Evolutionary conservation across 2,797 vertebrate species (phyloP), one percentile per base, ranked within the genome.

Genomic region (Tadarida brasiliensis): DNA sequence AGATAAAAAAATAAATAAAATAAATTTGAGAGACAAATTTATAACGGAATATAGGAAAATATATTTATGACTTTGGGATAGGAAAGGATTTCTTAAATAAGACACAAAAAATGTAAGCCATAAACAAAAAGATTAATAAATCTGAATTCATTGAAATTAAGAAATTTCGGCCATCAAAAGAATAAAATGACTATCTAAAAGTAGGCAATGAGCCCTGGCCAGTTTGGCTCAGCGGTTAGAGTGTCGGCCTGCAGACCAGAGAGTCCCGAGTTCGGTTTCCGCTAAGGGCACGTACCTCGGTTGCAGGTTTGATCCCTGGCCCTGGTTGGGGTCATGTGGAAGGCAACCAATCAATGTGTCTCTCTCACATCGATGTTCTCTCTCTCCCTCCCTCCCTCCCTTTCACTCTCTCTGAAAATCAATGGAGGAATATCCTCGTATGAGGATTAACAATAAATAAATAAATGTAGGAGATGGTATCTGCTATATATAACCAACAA

Each of bases 41-140:
- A 84, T 39, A 80, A 80, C 4, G 73, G 54, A 86, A 86, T 63
- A 44, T 28, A 78, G 73, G 22, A 86, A 47, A 71, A 63, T 85
- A 47, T 56, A 71, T 30, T 80, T 26, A 71, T 15, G 11, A 49
- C 9, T 57, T 57, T 83, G 57, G 17, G 14, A 30, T 57, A 65
- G 51, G 35, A 56, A 67, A 89, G 5, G 5, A 56, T 74, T 74
- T 88, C 68, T 88, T 71, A 80, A 92, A 85, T 47, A 84, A 70
- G 39, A 49, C 70, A 65, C 24, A 61, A 81, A 87, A 82, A 57
- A 24, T 35, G 74, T 6, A 81, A 81, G 28, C 20, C 61, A 68
- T 94, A 70, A 77, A 70, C 22, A 15, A 84, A 94, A 77, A 84
- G 39, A 84, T 28, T 70, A 51, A 90, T 77, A 77, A 83, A 61